These are phyloP conservation scores for Micrasema minimum DNA, from an alignment of 1,140 invertebrate species.

Conservation along the genomic window DNA sequence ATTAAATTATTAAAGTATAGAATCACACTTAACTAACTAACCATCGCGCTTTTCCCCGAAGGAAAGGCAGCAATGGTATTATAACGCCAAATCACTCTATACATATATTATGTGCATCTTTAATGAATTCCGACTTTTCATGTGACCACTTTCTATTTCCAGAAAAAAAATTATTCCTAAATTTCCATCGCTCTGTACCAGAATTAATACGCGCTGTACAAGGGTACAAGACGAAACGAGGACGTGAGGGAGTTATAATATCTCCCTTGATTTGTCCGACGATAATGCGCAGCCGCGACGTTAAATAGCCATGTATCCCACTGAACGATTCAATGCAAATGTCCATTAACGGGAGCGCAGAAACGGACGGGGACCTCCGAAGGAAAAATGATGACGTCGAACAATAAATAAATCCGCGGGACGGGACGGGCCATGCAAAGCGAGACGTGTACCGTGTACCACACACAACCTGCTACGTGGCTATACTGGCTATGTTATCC, in stretches of 20 bases:
- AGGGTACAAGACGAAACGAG: neutral
- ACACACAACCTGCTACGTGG: slow-evolving; percentile 7
- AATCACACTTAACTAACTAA: no score
- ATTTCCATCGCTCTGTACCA: slow-evolving; percentile 1
- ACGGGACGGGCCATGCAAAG: slow-evolving; percentile 21
- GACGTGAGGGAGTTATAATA: slow-evolving; percentile 16
- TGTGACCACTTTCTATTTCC: no score
- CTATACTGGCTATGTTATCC: neutral
- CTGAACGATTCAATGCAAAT: slow-evolving; percentile 52
- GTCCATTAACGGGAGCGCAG: slow-evolving; percentile 49
- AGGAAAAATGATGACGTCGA: slow-evolving; percentile 34
- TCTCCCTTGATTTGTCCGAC: slow-evolving; percentile 26
- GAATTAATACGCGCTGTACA: slow-evolving; percentile 16
- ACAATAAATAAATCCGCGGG: slow-evolving; percentile 47
- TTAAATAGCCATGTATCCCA: slow-evolving; percentile 45
- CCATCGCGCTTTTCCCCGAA: no score
- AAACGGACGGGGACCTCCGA: slow-evolving; percentile 39
- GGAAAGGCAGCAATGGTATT: no score
- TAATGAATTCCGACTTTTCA: no score
- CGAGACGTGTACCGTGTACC: slow-evolving; percentile 28
- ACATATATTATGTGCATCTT: no score
- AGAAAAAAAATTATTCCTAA: no score
- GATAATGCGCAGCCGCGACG: slow-evolving; percentile 35
- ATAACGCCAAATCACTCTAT: no score
- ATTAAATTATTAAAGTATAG: no score